A percentile compares a stretch with the other conserved stretches of the same genome.
Conservation (phyloP, 2,888 invertebrate species). For the Leptarthrus brevirostris region DNA sequence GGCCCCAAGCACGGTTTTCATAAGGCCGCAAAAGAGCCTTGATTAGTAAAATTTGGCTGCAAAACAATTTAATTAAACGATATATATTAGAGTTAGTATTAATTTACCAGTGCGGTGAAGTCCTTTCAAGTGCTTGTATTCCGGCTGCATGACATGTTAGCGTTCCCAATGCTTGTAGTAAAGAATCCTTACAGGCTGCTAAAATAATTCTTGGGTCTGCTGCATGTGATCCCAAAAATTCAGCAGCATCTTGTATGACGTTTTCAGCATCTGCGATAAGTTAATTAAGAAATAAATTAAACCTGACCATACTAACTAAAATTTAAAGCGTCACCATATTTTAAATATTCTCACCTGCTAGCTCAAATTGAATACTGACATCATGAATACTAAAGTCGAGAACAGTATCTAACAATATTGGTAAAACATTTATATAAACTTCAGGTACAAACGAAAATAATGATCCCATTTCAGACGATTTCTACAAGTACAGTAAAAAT, state of each 20-base stretch:
- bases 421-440: slow-evolving; percentile 73
- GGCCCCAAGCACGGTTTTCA: slow-evolving; percentile 85
- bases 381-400: slow-evolving; percentile 67
- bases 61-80: slow-evolving; percentile 28
- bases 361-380: slow-evolving; percentile 62
- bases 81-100: slow-evolving; percentile 65
- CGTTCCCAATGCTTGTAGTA: slow-evolving; percentile 81
- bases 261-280: slow-evolving; percentile 69
- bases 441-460: slow-evolving; percentile 77
- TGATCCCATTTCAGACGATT: slow-evolving; percentile 70
- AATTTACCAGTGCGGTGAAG: slow-evolving; percentile 67
- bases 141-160: slow-evolving; percentile 80
- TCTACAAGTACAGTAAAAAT: slow-evolving; percentile 65
- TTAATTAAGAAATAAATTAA: neutral
- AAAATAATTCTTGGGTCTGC: slow-evolving; percentile 80
- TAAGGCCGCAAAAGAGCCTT: slow-evolving; percentile 80
- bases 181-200: slow-evolving; percentile 79
- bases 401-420: slow-evolving; percentile 64
- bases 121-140: slow-evolving; percentile 77
- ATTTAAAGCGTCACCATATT: too few relatives aligned
- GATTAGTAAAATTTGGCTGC: slow-evolving; percentile 74
- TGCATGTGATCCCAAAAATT: slow-evolving; percentile 81
- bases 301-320: too few relatives aligned
- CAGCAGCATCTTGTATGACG: slow-evolving; percentile 73
- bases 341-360: slow-evolving; percentile 54